These are phyloP conservation scores for Lydus trimaculatus DNA, from an alignment of 2,888 invertebrate species.

Conservation along the genomic window DNA sequence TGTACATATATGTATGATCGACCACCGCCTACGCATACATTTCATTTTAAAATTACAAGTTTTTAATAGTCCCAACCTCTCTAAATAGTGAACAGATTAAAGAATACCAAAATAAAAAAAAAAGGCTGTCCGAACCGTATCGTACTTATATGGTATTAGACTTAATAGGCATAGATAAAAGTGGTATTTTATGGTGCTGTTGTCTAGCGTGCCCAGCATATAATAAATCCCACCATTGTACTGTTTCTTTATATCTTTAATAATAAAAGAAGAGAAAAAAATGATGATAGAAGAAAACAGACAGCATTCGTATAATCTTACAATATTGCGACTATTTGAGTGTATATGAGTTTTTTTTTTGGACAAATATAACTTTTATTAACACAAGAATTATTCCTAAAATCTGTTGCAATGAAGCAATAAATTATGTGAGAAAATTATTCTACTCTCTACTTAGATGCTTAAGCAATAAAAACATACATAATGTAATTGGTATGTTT, in stretches of 20 bases:
- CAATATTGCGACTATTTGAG: neutral
- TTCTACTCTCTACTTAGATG: neutral
- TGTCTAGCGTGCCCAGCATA: neutral
- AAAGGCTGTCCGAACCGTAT: slow-evolving; percentile 41
- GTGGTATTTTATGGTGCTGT: slow-evolving; percentile 31
- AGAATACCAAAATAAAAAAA: slow-evolving; percentile 43
- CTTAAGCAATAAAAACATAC: slow-evolving; percentile 1
- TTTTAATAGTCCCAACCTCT: slow-evolving; percentile 41
- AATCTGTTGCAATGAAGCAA: neutral
- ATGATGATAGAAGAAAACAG: neutral
- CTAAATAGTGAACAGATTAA: slow-evolving; percentile 22
- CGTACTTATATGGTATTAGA: slow-evolving; percentile 47
- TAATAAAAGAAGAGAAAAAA: neutral
- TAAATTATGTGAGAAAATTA: slow-evolving; percentile 9
- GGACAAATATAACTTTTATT: neutral
- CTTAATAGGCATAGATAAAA: slow-evolving; percentile 43
- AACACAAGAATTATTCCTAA: neutral
- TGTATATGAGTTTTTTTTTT: neutral
- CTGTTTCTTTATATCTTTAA: neutral
- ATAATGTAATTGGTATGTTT: slow-evolving; percentile 11
- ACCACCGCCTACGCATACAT: slow-evolving; percentile 22
- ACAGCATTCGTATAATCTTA: neutral
- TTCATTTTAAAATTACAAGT: slow-evolving; percentile 35
- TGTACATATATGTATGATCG: neutral
- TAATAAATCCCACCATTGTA: neutral